Conservation (phyloP, 92 coral and sea anemone species). For the Pocillopora meandrina region DNA sequence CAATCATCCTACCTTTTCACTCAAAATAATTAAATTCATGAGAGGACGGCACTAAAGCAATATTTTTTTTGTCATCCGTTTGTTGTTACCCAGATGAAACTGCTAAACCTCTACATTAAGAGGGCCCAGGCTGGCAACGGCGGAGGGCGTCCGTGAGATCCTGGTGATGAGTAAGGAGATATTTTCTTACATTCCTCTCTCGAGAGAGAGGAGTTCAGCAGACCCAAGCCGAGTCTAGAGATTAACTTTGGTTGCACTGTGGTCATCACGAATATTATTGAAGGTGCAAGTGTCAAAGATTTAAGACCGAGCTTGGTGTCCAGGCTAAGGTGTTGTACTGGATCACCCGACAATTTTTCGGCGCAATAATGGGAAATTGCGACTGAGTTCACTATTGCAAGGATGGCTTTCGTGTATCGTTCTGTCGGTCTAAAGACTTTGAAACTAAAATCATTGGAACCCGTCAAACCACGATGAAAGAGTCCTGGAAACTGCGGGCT, state of each 20-base stretch:
- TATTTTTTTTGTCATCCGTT: background rate
- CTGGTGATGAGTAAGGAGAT: slow-evolving; percentile 15
- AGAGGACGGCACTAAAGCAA: background rate
- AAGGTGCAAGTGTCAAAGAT: background rate
- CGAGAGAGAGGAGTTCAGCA: background rate
- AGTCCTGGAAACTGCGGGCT: too few relatives aligned
- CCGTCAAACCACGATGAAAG: background rate
- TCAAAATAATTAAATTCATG: background rate
- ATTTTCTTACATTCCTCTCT: background rate
- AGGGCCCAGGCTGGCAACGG: slow-evolving; percentile 94
- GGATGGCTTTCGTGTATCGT: too few relatives aligned
- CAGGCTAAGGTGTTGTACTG: background rate
- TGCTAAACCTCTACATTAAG: slow-evolving; percentile 94
- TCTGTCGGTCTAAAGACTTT: background rate
- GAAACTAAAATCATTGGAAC: background rate
- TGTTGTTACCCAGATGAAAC: slow-evolving; percentile 75
- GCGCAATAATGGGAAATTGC: background rate
- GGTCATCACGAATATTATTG: background rate
- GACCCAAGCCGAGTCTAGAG: background rate
- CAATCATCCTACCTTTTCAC: background rate
- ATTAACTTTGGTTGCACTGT: background rate
- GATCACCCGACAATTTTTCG: background rate
- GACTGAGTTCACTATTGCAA: background rate
- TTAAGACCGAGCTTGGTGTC: slow-evolving; percentile 15
- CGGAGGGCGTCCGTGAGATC: slow-evolving; percentile 71